Conservation (phyloP, 2,113 vertebrate species). For the Nothoprocta pentlandii region DNA sequence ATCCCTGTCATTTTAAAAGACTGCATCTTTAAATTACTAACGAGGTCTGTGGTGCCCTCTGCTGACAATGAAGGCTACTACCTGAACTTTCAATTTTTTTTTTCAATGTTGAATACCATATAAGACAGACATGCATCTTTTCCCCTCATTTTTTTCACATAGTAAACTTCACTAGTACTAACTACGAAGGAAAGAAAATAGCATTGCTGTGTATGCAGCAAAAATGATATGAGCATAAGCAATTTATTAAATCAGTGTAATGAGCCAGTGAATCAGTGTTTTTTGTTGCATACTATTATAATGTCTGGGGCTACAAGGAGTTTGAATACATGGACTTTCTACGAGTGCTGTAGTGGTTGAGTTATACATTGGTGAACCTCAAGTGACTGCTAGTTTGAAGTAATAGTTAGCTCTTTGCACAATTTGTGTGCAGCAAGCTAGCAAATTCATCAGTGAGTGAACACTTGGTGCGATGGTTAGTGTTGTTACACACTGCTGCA, state of each 20-base stretch:
- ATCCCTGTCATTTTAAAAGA: not conserved
- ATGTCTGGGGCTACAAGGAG: not conserved
- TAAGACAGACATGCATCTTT: not conserved
- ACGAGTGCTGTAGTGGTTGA: not conserved
- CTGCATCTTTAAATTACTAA: not conserved
- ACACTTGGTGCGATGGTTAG: rapidly evolving
- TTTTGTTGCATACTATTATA: rapidly evolving
- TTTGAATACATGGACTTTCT: not conserved
- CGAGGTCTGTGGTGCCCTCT: not conserved
- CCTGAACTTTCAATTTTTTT: not conserved
- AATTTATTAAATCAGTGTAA: not conserved
- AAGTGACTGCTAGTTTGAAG: not conserved
- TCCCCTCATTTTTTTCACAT: not conserved
- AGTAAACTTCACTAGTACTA: not conserved
- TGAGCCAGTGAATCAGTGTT: not conserved
- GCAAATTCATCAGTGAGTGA: not conserved
- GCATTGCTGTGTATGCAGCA: not conserved
- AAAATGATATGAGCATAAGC: not conserved
- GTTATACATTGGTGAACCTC: not conserved
- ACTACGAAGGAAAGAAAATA: not conserved
- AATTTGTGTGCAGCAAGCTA: not conserved
- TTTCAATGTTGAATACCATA: rapidly evolving
- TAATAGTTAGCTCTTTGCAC: not conserved
- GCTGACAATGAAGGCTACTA: not conserved
- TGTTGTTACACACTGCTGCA: not conserved